phyloP scores from a whole-genome alignment of 2,888 invertebrate species.

The Acanthosoma haemorrhoidale region DNA sequence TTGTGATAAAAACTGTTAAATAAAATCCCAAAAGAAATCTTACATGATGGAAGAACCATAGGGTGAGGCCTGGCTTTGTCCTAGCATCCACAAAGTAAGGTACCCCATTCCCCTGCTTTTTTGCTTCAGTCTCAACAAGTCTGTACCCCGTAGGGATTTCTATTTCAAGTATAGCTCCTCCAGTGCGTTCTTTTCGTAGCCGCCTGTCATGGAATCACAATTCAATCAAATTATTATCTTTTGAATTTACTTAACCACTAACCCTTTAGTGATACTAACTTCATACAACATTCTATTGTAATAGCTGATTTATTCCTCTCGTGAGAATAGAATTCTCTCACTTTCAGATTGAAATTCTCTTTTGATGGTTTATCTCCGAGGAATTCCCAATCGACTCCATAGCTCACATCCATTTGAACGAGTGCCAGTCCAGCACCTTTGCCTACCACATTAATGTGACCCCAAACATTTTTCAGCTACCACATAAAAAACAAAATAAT shows the following conservation, averaged over 20 bases:
- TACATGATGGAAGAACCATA: conserved; percentile 52
- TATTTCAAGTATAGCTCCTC: conserved; percentile 48
- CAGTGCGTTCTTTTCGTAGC: conserved; percentile 45
- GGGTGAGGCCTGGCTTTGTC: conserved; percentile 45
- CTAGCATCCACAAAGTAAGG: conserved; percentile 45
- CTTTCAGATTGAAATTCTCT: conserved; percentile 48
- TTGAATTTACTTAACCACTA: too few species aligned
- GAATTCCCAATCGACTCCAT: conserved; percentile 48
- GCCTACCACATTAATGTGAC: conserved; percentile 50
- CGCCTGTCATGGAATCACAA: conserved; percentile 44
- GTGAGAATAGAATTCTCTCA: conserved; percentile 46
- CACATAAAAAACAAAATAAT: not conserved
- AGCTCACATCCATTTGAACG: conserved; percentile 50
- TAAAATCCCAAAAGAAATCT: conserved; percentile 39
- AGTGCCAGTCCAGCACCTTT: conserved; percentile 53
- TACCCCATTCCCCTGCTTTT: conserved; percentile 41
- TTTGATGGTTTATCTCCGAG: conserved; percentile 45
- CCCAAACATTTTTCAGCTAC: conserved; percentile 49
- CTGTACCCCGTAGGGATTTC: conserved; percentile 50
- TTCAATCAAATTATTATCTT: too few species aligned
- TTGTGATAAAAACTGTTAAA: too few species aligned
- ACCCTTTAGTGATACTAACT: too few species aligned
- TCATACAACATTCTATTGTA: conserved; percentile 45
- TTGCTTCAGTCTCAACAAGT: conserved; percentile 50
- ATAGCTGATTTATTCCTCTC: conserved; percentile 46